Evolutionary conservation across 1,140 invertebrate genomes (phyloP), one percentile per base, ranked within the genome.

Genomic region (Hestina assimilis): DNA sequence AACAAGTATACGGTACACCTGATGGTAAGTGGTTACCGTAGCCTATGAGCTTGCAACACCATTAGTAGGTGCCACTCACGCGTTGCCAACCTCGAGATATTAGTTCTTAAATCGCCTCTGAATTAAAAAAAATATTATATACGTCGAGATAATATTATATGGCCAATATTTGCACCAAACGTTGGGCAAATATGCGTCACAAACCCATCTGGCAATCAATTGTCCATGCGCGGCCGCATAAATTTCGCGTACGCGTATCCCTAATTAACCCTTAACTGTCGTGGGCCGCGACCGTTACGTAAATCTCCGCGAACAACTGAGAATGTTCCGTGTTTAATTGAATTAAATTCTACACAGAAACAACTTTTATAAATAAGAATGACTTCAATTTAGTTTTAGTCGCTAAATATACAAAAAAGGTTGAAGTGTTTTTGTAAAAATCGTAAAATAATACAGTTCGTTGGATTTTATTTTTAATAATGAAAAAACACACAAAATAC

Each of bases 221-320:
- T 77, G 74, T 74, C 60, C 29, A 54, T 43, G 55, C 50, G 57
- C 52, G 51, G 43, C 47, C 61, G 63, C 69, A 78, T 78, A 78
- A 78, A 78, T 75, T 69, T 66, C 41, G 61, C 62, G 69, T 68
- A 68, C 69, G 69, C 60, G 41, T 53, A 58, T 66, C 63, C 46
- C 78, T 81, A 79, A 81, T 81, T 81, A 81, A 79, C 73, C 78
- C 72, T 73, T 69, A 77, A 75, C 64, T 69, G 68, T 66, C 66
- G 66, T 56, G 60, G 58, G 54, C 33, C 40, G 17, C 47, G 63
- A 52, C 35, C 54, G 63, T 43, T 9, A 56, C 60, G 67, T 80
- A 80, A 80, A 80, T 80, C 77, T 69, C 54, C 47, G 28, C 42
- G 41, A 42, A 63, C 58, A 45, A 40, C 50, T 48, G 55, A 57